Percentiles rank a stretch among this genome's conserved stretches.
Conservation (phyloP, 2,797 vertebrate genomes). For the Epinephelus malabaricus region DNA sequence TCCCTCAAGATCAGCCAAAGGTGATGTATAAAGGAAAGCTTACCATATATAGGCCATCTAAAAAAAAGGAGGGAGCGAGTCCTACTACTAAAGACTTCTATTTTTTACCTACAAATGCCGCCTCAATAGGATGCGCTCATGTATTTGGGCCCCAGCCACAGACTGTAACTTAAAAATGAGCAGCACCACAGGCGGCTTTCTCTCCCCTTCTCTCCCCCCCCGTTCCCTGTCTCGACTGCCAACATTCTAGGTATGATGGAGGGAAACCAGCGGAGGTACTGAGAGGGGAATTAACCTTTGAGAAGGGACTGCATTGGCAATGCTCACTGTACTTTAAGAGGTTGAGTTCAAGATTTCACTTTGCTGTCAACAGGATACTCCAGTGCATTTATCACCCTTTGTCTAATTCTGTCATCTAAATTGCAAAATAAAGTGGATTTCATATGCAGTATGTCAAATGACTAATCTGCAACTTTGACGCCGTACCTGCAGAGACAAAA, state of each 20-base stretch:
- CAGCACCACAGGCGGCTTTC: conserved; percentile 14
- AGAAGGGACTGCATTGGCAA: conserved; percentile 18
- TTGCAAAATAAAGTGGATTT: conserved; percentile 40
- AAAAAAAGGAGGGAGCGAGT: too few species aligned
- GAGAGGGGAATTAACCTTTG: conserved; percentile 45
- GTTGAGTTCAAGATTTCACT: conserved; percentile 31
- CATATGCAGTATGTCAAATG: not conserved
- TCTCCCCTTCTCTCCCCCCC: not conserved
- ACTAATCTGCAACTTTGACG: not conserved
- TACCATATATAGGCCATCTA: not conserved
- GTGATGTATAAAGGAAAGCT: not conserved
- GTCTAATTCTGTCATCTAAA: conserved; percentile 33
- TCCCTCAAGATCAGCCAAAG: not conserved
- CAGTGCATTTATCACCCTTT: conserved; percentile 30
- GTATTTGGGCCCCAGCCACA: conserved; percentile 3
- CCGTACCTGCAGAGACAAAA: not conserved
- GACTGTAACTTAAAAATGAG: conserved; percentile 26
- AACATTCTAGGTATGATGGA: conserved; percentile 16
- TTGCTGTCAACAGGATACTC: conserved; percentile 18
- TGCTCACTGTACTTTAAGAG: conserved; percentile 20
- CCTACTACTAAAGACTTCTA: not conserved
- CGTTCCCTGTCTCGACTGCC: conserved; percentile 10
- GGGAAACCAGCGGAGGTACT: conserved; percentile 22
- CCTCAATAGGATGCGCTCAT: not conserved
- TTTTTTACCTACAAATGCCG: conserved; percentile 9